Evolutionary conservation across 1,140 invertebrate species (phyloP).

Genomic region (Trissolcus basalis): DNA sequence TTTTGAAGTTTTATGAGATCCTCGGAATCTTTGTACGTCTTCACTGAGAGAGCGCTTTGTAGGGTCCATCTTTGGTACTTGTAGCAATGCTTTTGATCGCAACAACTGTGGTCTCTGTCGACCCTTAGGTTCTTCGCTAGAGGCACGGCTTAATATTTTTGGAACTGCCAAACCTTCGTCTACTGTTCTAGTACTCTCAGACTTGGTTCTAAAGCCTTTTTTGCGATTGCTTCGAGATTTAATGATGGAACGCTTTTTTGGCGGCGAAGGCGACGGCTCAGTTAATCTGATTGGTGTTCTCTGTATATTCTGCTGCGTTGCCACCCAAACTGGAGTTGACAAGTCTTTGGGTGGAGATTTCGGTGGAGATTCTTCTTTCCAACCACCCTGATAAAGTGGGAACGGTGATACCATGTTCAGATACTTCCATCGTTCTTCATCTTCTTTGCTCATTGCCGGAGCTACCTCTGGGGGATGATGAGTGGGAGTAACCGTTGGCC

Average conservation of each 20-base stretch:
- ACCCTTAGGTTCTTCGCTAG: slow-evolving; percentile 66
- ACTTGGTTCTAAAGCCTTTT: slow-evolving; percentile 47
- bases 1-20: slow-evolving; percentile 35
- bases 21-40: slow-evolving; percentile 66
- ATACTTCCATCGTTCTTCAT: slow-evolving; percentile 70
- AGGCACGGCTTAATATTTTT: slow-evolving; percentile 58
- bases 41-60: slow-evolving; percentile 72
- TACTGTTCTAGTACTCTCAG: slow-evolving; percentile 45
- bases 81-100: slow-evolving; percentile 70
- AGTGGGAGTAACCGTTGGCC: slow-evolving; percentile 69
- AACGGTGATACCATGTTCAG: slow-evolving; percentile 71
- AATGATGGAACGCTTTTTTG: slow-evolving; percentile 47
- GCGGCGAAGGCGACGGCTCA: slow-evolving; percentile 55
- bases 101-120: slow-evolving; percentile 66
- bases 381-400: slow-evolving; percentile 73
- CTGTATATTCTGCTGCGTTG: slow-evolving; percentile 57
- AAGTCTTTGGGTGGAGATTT: slow-evolving; percentile 62
- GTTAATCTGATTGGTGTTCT: slow-evolving; percentile 57
- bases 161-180: slow-evolving; percentile 27
- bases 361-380: slow-evolving; percentile 72
- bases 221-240: slow-evolving; percentile 44
- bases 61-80: slow-evolving; percentile 64
- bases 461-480: slow-evolving; percentile 66
- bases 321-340: slow-evolving; percentile 66
- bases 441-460: slow-evolving; percentile 56